A percentile compares a stretch with the other conserved stretches of the same genome.
phyloP scores from a whole-genome alignment of 2,113 vertebrate genomes.

The Lucifuga dentata region DNA sequence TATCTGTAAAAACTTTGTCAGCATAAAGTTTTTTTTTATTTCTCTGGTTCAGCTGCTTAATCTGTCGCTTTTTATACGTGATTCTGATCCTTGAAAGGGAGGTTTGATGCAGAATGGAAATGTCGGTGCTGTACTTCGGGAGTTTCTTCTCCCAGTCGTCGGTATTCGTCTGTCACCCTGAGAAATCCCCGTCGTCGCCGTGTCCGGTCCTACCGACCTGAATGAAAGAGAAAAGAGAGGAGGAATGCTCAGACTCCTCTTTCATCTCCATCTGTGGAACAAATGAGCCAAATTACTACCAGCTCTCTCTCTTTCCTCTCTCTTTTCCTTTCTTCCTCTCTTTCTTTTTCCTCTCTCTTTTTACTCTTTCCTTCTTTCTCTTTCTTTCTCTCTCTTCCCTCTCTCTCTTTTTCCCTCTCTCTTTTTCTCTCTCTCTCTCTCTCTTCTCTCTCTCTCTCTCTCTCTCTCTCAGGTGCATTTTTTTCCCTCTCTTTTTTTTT shows the following conservation, averaged over 20 bases:
- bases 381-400: no score
- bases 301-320: conserved; percentile 52
- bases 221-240: conserved; percentile 55
- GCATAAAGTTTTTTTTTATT: conserved; percentile 44
- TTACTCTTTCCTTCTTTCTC: no score
- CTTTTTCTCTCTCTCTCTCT: conserved; percentile 9
- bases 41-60: conserved; percentile 9
- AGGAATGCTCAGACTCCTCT: conserved; percentile 63
- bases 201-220: conserved; percentile 62
- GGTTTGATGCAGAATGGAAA: conserved; percentile 32
- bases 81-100: no score
- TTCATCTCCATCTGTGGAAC: conserved; percentile 76
- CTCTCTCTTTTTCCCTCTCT: conserved; percentile 22
- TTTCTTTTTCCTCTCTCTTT: background rate
- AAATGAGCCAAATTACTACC: conserved; percentile 75
- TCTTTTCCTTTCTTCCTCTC: conserved; percentile 10
- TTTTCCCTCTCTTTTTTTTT: background rate
- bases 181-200: conserved; percentile 49
- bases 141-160: conserved; percentile 50
- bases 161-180: conserved; percentile 34
- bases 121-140: conserved; percentile 38
- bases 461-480: background rate
- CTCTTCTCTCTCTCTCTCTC: background rate
- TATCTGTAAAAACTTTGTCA: conserved; percentile 36
- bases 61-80: background rate